A percentile compares a stretch with the other conserved stretches of the same genome.
phyloP scores from a whole-genome alignment of 2,113 vertebrate species.

The Rattus rattus region DNA sequence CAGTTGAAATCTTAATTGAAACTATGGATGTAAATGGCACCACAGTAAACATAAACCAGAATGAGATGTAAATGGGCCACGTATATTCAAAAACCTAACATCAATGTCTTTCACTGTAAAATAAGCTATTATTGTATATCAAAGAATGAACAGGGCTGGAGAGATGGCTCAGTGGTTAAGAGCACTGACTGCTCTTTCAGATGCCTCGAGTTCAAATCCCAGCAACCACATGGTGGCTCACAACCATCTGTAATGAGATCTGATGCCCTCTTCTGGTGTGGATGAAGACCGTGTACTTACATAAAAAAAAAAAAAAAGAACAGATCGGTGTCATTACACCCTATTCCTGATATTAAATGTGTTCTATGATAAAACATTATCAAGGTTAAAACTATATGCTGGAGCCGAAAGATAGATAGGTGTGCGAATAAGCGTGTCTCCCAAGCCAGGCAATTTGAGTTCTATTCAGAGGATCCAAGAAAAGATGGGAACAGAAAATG shows the following conservation, averaged over 20 bases:
- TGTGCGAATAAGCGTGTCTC: neutral
- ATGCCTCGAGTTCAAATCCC: too few species aligned
- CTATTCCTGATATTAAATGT: neutral
- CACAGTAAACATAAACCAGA: neutral
- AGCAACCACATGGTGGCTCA: too few species aligned
- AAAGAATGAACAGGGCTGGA: neutral
- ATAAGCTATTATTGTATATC: neutral
- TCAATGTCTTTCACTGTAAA: neutral
- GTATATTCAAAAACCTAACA: neutral
- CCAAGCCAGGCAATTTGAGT: neutral
- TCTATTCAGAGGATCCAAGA: neutral
- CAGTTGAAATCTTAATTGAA: neutral
- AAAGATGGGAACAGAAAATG: neutral
- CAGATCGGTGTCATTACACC: neutral
- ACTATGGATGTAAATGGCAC: neutral
- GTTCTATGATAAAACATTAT: neutral
- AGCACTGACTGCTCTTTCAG: too few species aligned
- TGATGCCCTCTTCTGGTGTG: too few species aligned
- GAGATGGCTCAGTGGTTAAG: too few species aligned
- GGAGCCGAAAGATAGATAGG: neutral
- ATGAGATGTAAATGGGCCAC: neutral
- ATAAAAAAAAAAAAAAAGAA: too few species aligned
- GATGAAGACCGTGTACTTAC: too few species aligned
- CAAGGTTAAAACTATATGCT: neutral
- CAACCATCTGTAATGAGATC: too few species aligned